Evolutionary conservation across 92 coral and sea anemone species (phyloP).

Genomic region (Umimayanthus kanabou): DNA sequence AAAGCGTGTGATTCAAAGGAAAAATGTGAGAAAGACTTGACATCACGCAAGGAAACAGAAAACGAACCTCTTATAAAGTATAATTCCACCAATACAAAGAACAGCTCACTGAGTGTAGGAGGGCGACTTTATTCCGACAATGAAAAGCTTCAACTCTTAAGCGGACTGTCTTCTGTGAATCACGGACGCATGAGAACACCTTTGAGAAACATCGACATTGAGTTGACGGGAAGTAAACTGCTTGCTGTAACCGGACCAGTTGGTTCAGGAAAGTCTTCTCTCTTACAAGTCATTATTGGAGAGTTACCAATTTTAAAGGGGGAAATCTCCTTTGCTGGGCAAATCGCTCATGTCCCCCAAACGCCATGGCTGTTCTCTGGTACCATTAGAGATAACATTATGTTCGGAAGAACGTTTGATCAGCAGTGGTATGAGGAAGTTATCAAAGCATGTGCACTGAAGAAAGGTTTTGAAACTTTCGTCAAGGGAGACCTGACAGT

Average conservation of each 20-base stretch:
- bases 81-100: background rate
- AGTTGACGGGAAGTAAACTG: conserved; percentile 14
- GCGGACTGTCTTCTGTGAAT: conserved; percentile 25
- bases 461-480: conserved; percentile 6
- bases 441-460: conserved; percentile 27
- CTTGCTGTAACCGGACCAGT: conserved; percentile 28
- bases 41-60: background rate
- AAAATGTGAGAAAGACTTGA: background rate
- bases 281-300: conserved; percentile 31
- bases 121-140: conserved; percentile 16
- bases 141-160: background rate
- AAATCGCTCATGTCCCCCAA: conserved; percentile 28
- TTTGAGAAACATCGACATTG: conserved; percentile 11
- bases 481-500: conserved; percentile 23
- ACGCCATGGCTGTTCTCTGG: conserved; percentile 35
- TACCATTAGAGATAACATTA: conserved; percentile 15
- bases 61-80: conserved; percentile 20
- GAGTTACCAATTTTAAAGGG: conserved; percentile 29
- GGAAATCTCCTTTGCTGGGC: background rate
- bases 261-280: conserved; percentile 36
- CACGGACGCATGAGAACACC: conserved; percentile 29
- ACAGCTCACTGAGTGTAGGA: background rate
- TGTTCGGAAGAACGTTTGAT: conserved; percentile 26
- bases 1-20: background rate
- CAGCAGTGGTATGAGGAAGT: conserved; percentile 14